Base-by-base conservation (phyloP, 2,888 invertebrate species). In the Mantis religiosa region DNA sequence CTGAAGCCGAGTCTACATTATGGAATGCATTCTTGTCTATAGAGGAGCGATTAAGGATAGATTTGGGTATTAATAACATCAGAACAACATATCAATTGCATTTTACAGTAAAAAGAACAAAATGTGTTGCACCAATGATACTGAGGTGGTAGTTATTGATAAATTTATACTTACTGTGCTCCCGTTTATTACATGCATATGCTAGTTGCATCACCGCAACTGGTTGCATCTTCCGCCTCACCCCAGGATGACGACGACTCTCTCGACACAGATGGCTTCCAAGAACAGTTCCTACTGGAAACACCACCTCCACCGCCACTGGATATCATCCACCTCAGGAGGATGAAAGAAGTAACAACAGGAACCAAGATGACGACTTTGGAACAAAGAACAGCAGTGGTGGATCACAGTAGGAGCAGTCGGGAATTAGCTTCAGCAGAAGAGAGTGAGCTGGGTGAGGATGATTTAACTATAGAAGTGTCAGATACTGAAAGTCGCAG, bases 211-310 rank as follows among this genome's bases (percentile, higher is more conserved):
- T 89, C 89, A 81, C 87, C 88, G 71, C 82, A 86, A 30, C 82
- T 85, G 83, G 88, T 91, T 91, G 92, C 92, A 92, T 92, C 93
- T 91, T 93, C 93, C 91, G 94, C 93, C 91, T 94, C 94, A 90
- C 94, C 94, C 89, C 94, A 94, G 92, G 94, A 94, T 91, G 94
- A 94, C 92, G 94, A 94, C 92, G 94, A 94, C 91, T 94, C 94
- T 87, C 92, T 94, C 93, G 94, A 94, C 91, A 94, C 94, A 86
- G 94, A 94, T 91, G 94, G 94, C 91, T 94, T 94, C 92, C 94
- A 93, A 93, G 94, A 94, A 91, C 93, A 93, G 90, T 93, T 92
- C 91, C 92, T 94, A 87, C 91, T 94, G 91, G 94, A 94, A 92
- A 94, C 94, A 54, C 94, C 94, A 15, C 93, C 93, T 54, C 93